Conservation (phyloP, 2,113 vertebrate species). For the Leuciscus idus region DNA sequence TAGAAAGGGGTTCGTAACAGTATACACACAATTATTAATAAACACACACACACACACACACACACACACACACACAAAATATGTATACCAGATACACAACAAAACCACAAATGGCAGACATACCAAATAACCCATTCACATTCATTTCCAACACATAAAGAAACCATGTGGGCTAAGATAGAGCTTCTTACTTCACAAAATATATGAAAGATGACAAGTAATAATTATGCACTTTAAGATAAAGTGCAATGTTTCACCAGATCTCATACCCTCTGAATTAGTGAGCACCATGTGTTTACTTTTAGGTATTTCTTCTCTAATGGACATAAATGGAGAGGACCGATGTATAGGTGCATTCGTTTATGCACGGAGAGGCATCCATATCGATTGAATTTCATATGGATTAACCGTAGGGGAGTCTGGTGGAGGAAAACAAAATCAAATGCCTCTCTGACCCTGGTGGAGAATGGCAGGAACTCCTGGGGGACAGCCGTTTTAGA, state of each 20-base stretch:
- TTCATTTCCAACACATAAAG: neutral
- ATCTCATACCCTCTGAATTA: neutral
- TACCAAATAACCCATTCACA: neutral
- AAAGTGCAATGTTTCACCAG: neutral
- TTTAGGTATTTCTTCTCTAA: conserved; percentile 19
- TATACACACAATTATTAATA: too few relatives aligned
- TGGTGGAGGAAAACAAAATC: conserved; percentile 58
- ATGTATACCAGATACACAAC: too few relatives aligned
- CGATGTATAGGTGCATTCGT: conserved; percentile 19
- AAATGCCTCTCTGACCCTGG: conserved; percentile 60
- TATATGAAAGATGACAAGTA: neutral
- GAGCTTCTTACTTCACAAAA: neutral
- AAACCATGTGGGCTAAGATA: neutral
- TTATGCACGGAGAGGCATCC: conserved; percentile 33
- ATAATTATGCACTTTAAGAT: neutral
- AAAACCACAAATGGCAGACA: neutral
- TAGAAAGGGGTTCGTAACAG: too few relatives aligned
- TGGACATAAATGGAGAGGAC: conserved; percentile 28
- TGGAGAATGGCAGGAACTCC: conserved; percentile 60
- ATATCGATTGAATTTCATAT: conserved; percentile 51
- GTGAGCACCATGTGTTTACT: neutral
- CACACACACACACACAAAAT: too few relatives aligned
- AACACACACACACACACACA: too few relatives aligned
- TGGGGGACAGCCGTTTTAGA: conserved; percentile 59
- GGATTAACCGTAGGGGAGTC: conserved; percentile 30